These are phyloP conservation scores for Drosophila sp. DNA, from an alignment of 1,140 invertebrate species.

Conservation along the genomic window DNA sequence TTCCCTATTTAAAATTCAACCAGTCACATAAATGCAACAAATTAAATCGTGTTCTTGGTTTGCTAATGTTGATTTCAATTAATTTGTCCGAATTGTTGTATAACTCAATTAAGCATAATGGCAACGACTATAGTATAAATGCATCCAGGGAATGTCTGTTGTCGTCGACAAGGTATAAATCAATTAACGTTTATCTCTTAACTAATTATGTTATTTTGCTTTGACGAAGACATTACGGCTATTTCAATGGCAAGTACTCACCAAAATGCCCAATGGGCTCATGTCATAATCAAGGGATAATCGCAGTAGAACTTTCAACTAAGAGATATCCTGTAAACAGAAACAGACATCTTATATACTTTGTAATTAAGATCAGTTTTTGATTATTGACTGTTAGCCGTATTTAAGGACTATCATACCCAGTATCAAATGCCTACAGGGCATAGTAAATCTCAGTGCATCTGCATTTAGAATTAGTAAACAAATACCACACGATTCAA, in stretches of 20 bases:
- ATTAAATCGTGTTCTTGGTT: background rate
- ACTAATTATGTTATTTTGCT: constrained; percentile 17
- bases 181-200: constrained; percentile 31
- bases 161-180: constrained; percentile 25
- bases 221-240: constrained; percentile 37
- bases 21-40: background rate
- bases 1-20: background rate
- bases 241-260: constrained; percentile 32
- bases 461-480: constrained; percentile 36
- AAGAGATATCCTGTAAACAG: background rate
- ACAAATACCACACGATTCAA: background rate
- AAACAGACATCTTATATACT: too few species aligned
- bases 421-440: too few species aligned
- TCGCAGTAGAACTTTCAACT: background rate
- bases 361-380: too few species aligned
- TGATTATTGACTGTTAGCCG: too few species aligned
- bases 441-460: constrained; percentile 16
- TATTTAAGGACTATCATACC: too few species aligned
- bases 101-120: background rate
- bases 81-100: background rate
- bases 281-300: constrained; percentile 33
- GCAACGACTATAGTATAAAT: background rate
- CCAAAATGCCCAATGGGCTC: constrained; percentile 51
- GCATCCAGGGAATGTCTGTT: background rate
- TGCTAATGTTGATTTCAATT: constrained; percentile 3